Evolutionary conservation across 2,888 invertebrate species (phyloP).

Genomic region (Epiblema foenella): DNA sequence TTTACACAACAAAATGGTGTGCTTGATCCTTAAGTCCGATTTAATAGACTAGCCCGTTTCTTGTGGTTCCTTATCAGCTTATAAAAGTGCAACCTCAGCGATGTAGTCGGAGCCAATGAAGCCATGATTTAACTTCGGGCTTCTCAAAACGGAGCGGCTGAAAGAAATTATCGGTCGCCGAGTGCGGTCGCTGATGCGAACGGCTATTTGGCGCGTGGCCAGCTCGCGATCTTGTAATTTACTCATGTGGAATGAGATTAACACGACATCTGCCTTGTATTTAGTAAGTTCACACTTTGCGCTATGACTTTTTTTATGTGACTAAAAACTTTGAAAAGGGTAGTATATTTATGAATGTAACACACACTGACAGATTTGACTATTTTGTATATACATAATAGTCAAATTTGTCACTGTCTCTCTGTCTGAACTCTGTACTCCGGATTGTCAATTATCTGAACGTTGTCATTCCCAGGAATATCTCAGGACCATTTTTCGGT

Average conservation of each 20-base stretch:
- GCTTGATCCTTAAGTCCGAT: background rate
- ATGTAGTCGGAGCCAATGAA: conserved; percentile 19
- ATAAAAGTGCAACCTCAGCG: conserved; percentile 23
- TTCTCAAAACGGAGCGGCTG: conserved; percentile 56
- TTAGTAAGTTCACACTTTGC: conserved; percentile 62
- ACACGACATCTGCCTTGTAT: conserved; percentile 73
- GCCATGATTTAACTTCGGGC: conserved; percentile 48
- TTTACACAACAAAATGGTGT: background rate
- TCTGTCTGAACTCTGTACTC: no score
- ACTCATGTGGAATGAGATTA: conserved; percentile 75
- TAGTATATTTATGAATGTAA: background rate
- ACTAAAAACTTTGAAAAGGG: background rate
- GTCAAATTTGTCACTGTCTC: no score
- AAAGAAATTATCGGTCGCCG: conserved; percentile 70
- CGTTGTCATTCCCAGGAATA: no score
- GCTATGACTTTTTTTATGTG: conserved; percentile 8
- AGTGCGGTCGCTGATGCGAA: conserved; percentile 68
- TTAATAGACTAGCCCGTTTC: background rate
- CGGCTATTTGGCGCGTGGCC: conserved; percentile 73
- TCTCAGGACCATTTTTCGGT: no score
- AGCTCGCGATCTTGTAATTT: conserved; percentile 76
- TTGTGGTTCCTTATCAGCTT: conserved; percentile 18
- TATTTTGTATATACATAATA: no score
- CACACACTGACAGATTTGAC: no score
- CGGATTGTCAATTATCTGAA: no score